Evolutionary conservation across 2,797 vertebrate genomes (phyloP), one percentile per base, ranked within the genome.

Genomic region (Phalanger gymnotis): DNA sequence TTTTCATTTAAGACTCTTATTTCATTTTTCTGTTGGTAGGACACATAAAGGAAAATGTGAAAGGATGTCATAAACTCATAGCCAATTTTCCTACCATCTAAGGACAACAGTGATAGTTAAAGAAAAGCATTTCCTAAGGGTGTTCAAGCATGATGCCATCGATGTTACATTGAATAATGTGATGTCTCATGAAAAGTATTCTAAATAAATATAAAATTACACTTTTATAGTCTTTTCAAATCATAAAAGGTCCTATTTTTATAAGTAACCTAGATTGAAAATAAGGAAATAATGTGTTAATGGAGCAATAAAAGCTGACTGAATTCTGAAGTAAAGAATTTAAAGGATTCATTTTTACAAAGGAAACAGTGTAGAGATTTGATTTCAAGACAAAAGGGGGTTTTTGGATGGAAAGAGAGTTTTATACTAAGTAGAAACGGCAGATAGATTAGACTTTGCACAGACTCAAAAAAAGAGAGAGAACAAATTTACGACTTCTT

Each of bases 361-460:
- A 47, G 73, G 13, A 47, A 47, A 81, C 5, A 47, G 40, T 47
- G 22, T 40, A 47, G 40, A 81, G 40, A 27, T 81, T 25, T 47
- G 40, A 96, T 73, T 93, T 95, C 92, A 73, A 16, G 13, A 93
- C 53, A 73, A 91, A 95, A 95, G 12, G 30, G 91, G 55, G 94
- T 90, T 96, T 94, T 16, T 81, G 54, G 90, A 13, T 93, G 61
- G 51, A 53, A 92, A 93, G 30, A 93, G 94, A 93, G 90, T 95
- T 92, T 91, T 94, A 91, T n/a, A 95, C 91, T n/a, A 90, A 94
- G 30, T 2, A 92, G 30, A 31, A 94, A 96, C 92, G 96, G 90
- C 47, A 92, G 5, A 34, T 16, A 34, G 0, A 19, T 11, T 30
- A 90, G 51, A 51, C n/a, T 90, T 51, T 34, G 52, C 2, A 7